Conservation (phyloP, 2,113 vertebrate genomes). For the Gymnocephalus cernua region DNA sequence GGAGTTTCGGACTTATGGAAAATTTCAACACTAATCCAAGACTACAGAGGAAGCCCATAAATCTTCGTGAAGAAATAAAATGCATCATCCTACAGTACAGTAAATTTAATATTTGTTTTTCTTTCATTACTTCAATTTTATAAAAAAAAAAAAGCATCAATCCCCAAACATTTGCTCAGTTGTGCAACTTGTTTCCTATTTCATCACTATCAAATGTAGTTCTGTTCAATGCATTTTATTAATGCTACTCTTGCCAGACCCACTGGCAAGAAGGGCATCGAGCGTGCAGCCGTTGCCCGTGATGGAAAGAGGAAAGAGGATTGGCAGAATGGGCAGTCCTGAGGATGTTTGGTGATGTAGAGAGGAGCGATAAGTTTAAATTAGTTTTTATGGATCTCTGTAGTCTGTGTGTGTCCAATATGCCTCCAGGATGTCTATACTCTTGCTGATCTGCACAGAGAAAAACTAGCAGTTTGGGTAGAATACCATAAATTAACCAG, state of each 20-base stretch:
- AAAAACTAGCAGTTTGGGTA: conserved; percentile 4
- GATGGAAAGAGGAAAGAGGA: conserved; percentile 36
- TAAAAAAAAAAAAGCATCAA: background rate
- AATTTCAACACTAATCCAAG: background rate
- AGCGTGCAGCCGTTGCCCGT: background rate
- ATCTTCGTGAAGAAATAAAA: background rate
- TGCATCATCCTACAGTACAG: background rate
- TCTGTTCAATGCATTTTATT: background rate
- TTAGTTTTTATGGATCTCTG: conserved; percentile 36
- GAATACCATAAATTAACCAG: background rate
- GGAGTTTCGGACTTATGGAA: background rate
- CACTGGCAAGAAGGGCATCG: background rate
- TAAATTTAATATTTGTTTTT: too few relatives aligned
- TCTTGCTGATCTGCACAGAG: background rate
- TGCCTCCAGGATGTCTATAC: conserved; percentile 14
- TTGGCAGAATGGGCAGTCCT: conserved; percentile 20
- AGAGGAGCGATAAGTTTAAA: conserved; percentile 30
- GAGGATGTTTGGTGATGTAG: conserved; percentile 30
- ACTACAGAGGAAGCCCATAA: background rate
- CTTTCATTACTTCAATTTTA: too few relatives aligned
- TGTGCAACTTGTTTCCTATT: background rate
- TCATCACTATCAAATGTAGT: background rate
- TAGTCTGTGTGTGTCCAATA: conserved; percentile 6
- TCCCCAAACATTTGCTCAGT: too few relatives aligned
- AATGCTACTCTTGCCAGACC: background rate